Conservation (phyloP, 2,888 invertebrate species). For the Pachydiplax longipennis region DNA sequence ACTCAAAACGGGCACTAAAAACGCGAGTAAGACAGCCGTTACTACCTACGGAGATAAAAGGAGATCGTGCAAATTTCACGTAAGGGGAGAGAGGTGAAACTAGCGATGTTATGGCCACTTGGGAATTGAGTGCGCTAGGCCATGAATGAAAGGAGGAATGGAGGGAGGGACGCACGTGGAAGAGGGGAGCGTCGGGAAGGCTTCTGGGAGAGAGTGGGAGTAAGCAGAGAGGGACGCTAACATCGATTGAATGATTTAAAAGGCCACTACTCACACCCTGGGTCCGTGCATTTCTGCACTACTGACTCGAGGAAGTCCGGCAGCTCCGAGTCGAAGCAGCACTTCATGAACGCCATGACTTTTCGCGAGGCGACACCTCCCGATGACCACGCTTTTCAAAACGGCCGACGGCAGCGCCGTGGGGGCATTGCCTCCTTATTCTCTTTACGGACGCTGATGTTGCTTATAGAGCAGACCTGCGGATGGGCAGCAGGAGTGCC, state of each 20-base stretch:
- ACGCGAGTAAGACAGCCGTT: too few relatives aligned
- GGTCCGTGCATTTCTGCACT: constrained; percentile 81
- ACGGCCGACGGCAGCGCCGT: background rate
- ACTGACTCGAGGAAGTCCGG: constrained; percentile 78
- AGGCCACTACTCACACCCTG: constrained; percentile 76
- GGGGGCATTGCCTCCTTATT: background rate
- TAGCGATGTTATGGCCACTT: background rate
- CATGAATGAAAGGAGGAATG: background rate
- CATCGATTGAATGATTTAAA: background rate
- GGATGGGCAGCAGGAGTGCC: background rate
- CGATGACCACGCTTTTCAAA: background rate
- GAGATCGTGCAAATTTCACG: background rate
- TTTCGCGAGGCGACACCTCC: background rate
- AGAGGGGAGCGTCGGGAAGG: background rate
- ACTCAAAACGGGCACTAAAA: background rate
- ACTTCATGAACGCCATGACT: constrained; percentile 74
- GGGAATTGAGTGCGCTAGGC: background rate
- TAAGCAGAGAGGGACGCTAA: background rate
- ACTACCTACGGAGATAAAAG: background rate
- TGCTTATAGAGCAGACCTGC: background rate
- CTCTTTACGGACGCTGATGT: background rate
- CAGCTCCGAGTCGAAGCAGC: constrained; percentile 75
- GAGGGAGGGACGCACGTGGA: background rate
- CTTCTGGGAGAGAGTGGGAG: background rate
- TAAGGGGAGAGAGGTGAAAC: background rate